Evolutionary conservation across 2,888 invertebrate species (phyloP).

Genomic region (Thereva unica): DNA sequence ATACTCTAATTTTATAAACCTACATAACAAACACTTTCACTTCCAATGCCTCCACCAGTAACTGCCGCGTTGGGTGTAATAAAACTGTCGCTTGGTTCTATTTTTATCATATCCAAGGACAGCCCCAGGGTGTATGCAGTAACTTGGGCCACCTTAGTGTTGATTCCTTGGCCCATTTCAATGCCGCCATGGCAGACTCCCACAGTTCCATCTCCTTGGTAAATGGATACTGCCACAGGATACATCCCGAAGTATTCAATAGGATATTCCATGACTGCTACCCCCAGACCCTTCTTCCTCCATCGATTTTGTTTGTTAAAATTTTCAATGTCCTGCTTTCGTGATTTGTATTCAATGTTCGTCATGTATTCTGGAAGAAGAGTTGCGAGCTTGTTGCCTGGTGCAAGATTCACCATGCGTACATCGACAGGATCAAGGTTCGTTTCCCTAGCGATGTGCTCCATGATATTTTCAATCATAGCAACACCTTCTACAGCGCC

Average conservation of each 20-base stretch:
- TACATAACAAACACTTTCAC: slow-evolving; percentile 65
- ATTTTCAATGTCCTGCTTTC: slow-evolving; percentile 60
- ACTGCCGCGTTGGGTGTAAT: slow-evolving; percentile 65
- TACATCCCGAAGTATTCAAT: slow-evolving; percentile 59
- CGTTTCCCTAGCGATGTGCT: slow-evolving; percentile 64
- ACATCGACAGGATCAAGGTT: slow-evolving; percentile 65
- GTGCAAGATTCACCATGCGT: slow-evolving; percentile 61
- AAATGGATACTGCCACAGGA: slow-evolving; percentile 66
- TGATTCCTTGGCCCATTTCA: slow-evolving; percentile 77
- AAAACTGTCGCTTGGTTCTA: slow-evolving; percentile 66
- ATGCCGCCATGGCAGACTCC: slow-evolving; percentile 68
- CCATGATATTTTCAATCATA: slow-evolving; percentile 68
- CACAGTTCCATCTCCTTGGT: slow-evolving; percentile 69
- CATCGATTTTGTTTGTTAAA: slow-evolving; percentile 72
- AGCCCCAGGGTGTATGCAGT: slow-evolving; percentile 70
- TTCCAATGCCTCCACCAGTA: slow-evolving; percentile 69
- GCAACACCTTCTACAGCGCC: slow-evolving; percentile 64
- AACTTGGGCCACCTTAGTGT: slow-evolving; percentile 71
- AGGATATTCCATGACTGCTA: slow-evolving; percentile 69
- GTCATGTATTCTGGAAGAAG: slow-evolving; percentile 37
- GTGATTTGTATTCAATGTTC: slow-evolving; percentile 59
- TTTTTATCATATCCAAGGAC: slow-evolving; percentile 64
- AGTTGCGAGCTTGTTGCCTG: slow-evolving; percentile 34
- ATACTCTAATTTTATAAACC: slow-evolving; percentile 17
- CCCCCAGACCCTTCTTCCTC: slow-evolving; percentile 71